Base-by-base conservation (phyloP, 2,113 vertebrate genomes). In the Oryzias woworae region DNA sequence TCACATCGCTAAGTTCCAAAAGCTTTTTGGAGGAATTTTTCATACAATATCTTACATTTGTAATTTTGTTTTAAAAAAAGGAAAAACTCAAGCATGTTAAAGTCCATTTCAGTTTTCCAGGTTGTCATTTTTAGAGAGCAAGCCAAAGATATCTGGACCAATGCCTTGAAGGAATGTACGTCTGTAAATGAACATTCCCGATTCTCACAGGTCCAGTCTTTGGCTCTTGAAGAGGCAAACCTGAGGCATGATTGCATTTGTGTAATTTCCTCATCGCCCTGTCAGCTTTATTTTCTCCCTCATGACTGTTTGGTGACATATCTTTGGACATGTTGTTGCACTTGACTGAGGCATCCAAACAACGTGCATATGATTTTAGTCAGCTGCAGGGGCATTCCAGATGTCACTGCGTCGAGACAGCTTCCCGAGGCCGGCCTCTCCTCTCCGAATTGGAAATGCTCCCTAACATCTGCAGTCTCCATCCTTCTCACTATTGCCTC, bases 371-470 rank as follows among this genome's bases (percentile, higher is more conserved):
- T 43, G 14, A 71, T 69, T 61, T 58, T 17, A 47, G 47, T 51
- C 60, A 43, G 49, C 44, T 7, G 3, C 62, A 60, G 62, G 69
- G 78, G 74, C 62, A 69, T 73, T 77, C 60, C 67, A 79, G 77
- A 77, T 73, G 67, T 82, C 72, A 73, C 61, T 53, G 60, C 53
- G 4, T 64, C 72, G 63, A 49, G 66, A 51, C 70, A 52, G 72
- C 73, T 61, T 57, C 57, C 61, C 55, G 66, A 71, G 58, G 51
- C 64, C 77, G 46, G 60, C 53, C 71, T 71, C 72, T 62, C 51
- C 44, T 5, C 67, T 72, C 66, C 65, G 85, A 82, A 87, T 82
- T 73, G 79, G 81, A 85, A 86, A 81, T 78, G 68, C 74, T 79
- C 53, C 58, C 72, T 70, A 82, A 82, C 85, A 84, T 81, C 78